Evolutionary conservation across 2,113 vertebrate genomes (phyloP).

Genomic region (Indicator indicator): DNA sequence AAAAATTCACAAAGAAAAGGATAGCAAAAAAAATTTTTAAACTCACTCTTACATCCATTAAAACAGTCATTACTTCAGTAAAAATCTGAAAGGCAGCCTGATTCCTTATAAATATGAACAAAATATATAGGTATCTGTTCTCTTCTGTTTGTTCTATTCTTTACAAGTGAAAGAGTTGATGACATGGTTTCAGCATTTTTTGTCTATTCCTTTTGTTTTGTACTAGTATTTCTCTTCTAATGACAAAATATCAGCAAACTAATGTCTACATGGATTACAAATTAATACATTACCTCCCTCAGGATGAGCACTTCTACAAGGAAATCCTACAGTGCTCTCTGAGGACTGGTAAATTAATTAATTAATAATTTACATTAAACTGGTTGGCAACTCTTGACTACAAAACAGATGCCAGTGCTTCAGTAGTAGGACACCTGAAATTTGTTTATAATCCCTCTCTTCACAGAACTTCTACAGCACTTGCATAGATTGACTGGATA

Average conservation of each 20-base stretch:
- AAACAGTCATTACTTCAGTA: not conserved
- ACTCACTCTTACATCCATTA: not conserved
- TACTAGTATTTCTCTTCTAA: not conserved
- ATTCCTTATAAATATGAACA: not conserved
- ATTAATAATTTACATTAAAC: not conserved
- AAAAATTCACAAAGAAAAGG: not conserved
- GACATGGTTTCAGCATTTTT: not conserved
- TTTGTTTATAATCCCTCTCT: not conserved
- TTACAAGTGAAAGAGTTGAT: not conserved
- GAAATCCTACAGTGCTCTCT: not conserved
- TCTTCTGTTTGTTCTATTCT: not conserved
- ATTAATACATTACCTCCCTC: not conserved
- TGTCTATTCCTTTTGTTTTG: not conserved
- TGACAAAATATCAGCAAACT: not conserved
- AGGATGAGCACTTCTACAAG: not conserved
- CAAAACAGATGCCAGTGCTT: not conserved
- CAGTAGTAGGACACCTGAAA: not conserved
- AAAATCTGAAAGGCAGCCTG: not conserved
- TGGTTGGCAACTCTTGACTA: not conserved
- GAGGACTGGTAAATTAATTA: not conserved
- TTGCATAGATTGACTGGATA: not conserved
- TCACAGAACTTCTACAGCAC: not conserved
- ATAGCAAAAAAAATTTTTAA: not conserved
- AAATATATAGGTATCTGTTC: not conserved
- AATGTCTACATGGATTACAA: not conserved